Percentiles rank a stretch among this genome's conserved stretches.
These are phyloP conservation scores for Apteryx mantelli DNA, from an alignment of 2,113 vertebrate genomes.

Conservation along the genomic window DNA sequence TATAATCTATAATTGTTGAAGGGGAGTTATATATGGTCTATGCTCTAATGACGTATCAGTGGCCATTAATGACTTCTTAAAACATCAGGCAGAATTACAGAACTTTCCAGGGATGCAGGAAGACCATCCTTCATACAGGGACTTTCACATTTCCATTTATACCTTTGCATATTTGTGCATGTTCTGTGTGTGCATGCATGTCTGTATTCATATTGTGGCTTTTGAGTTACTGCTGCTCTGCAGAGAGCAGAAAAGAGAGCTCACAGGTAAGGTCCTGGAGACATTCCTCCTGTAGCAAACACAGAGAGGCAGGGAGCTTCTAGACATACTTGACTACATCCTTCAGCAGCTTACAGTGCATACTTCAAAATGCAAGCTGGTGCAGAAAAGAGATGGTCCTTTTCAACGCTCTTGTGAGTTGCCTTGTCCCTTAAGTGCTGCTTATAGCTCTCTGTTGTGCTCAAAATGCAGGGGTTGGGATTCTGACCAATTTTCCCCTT, in stretches of 20 bases:
- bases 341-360: neutral
- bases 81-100: neutral
- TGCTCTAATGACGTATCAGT: neutral
- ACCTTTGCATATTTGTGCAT: neutral
- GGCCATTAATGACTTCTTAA: neutral
- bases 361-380: neutral
- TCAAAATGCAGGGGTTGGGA: neutral
- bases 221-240: neutral
- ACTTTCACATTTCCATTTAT: neutral
- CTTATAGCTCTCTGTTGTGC: neutral
- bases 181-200: neutral
- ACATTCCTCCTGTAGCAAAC: neutral
- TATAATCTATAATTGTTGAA: neutral
- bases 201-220: neutral
- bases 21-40: neutral
- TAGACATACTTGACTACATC: fast-evolving
- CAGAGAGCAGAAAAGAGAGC: neutral
- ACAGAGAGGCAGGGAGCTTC: neutral
- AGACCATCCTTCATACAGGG: neutral
- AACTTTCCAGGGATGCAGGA: neutral
- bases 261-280: neutral
- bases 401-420: neutral
- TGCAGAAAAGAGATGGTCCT: neutral
- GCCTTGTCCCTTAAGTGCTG: neutral
- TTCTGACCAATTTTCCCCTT: neutral